These are phyloP conservation scores for Takifugu rubripes DNA, from an alignment of 2,797 vertebrate genomes.

Conservation along the genomic window DNA sequence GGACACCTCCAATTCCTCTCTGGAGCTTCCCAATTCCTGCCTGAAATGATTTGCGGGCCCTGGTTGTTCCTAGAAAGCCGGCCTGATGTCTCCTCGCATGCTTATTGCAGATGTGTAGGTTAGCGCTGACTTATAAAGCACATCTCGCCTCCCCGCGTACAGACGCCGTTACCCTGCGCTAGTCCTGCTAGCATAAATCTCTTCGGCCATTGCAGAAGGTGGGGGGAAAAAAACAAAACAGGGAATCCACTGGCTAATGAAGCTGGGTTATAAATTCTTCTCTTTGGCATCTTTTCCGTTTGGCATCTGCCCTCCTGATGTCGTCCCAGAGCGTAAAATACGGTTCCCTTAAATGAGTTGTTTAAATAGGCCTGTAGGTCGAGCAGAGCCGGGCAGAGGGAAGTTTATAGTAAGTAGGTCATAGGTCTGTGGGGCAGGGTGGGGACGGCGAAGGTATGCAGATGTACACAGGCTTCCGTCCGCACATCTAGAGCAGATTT, in stretches of 20 bases:
- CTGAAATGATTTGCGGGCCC: no score
- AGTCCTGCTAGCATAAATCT: constrained; percentile 36
- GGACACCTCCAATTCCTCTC: not conserved
- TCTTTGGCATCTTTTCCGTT: constrained; percentile 3
- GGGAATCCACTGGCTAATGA: constrained; percentile 42
- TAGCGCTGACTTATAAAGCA: constrained; percentile 35
- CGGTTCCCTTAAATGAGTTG: constrained; percentile 20
- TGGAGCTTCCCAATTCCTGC: not conserved
- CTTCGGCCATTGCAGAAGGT: constrained; percentile 39
- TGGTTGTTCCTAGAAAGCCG: constrained; percentile 29
- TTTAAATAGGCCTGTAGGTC: constrained; percentile 47
- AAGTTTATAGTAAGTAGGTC: constrained; percentile 38
- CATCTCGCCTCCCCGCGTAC: not conserved
- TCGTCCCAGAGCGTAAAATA: constrained; percentile 34
- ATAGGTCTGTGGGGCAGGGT: constrained; percentile 19
- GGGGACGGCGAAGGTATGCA: not conserved
- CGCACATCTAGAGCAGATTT: no score
- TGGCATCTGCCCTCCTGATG: constrained; percentile 28
- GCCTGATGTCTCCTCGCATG: constrained; percentile 27
- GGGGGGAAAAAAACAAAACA: constrained; percentile 31
- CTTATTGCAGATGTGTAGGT: constrained; percentile 43
- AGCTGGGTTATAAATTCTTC: constrained; percentile 26
- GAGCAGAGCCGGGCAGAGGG: constrained; percentile 2
- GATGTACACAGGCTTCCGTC: no score
- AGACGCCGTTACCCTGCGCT: not conserved